These are phyloP conservation scores for Globicephala melas DNA, from an alignment of 2,113 vertebrate species.

Conservation along the genomic window DNA sequence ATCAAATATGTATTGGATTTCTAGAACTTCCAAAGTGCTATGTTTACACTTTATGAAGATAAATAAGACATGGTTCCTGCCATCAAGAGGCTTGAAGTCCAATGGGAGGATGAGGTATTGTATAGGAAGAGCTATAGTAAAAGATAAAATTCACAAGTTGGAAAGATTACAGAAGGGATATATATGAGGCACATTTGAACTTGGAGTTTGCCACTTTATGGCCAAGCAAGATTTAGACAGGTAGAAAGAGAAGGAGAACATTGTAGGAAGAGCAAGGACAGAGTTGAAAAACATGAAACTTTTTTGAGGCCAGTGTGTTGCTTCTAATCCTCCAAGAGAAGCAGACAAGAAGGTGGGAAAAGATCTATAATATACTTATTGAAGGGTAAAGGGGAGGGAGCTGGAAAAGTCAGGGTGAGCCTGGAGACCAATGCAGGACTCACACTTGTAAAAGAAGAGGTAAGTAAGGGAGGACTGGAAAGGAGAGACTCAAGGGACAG, in stretches of 20 bases:
- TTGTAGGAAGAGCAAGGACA: background rate
- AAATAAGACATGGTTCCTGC: background rate
- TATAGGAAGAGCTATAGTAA: background rate
- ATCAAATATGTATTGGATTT: background rate
- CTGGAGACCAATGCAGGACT: background rate
- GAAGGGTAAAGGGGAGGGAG: background rate
- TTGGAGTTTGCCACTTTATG: background rate
- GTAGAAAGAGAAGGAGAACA: background rate
- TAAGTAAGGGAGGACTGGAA: background rate
- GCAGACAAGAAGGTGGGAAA: background rate
- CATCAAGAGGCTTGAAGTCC: background rate
- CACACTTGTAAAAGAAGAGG: background rate
- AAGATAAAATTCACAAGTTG: background rate
- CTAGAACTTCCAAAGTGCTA: background rate
- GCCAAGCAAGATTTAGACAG: background rate
- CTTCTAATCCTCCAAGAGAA: background rate
- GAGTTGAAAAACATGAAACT: background rate
- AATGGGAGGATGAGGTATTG: background rate
- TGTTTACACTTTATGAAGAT: background rate
- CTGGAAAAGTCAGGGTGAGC: background rate
- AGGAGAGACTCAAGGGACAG: too few relatives aligned
- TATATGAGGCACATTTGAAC: background rate
- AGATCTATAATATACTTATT: background rate
- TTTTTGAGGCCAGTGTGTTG: background rate
- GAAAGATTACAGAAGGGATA: background rate